These are phyloP conservation scores for Stenopsyche tienmushanensis DNA, from an alignment of 1,140 invertebrate genomes.

Conservation along the genomic window DNA sequence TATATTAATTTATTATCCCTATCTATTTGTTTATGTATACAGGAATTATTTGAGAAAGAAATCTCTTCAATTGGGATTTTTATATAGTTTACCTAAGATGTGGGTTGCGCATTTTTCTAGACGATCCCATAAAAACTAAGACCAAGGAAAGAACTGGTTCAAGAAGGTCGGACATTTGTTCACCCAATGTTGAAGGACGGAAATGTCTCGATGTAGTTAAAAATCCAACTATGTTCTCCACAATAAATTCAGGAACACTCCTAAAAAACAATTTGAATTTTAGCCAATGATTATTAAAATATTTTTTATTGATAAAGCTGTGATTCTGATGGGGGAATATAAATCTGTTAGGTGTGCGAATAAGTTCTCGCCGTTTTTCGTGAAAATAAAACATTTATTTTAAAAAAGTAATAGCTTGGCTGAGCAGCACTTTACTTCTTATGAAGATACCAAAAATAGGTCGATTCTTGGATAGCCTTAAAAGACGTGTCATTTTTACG, in stretches of 20 bases:
- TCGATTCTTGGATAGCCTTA: no score
- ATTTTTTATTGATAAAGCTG: no score
- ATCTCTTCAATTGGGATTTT: not conserved
- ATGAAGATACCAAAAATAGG: no score
- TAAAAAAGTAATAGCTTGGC: no score
- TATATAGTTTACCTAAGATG: slow-evolving; percentile 64
- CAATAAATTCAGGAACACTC: slow-evolving; percentile 87
- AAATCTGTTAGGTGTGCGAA: no score
- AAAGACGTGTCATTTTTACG: no score
- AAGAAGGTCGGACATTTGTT: slow-evolving; percentile 61
- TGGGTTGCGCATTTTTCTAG: slow-evolving; percentile 83
- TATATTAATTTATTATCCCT: slow-evolving; percentile 17
- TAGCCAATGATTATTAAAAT: no score
- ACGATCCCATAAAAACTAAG: slow-evolving; percentile 73
- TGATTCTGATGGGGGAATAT: no score
- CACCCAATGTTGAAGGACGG: slow-evolving; percentile 62
- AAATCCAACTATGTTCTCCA: slow-evolving; percentile 83
- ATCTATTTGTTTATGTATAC: not conserved
- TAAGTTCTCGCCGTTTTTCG: no score
- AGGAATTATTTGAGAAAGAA: not conserved
- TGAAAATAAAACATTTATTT: no score
- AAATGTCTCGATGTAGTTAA: slow-evolving; percentile 68
- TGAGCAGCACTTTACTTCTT: no score
- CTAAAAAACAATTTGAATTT: slow-evolving; percentile 55
- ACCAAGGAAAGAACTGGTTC: slow-evolving; percentile 75